phyloP scores from a whole-genome alignment of 53 echinoderm and acorn worm genomes.

The Arbacia lixula region DNA sequence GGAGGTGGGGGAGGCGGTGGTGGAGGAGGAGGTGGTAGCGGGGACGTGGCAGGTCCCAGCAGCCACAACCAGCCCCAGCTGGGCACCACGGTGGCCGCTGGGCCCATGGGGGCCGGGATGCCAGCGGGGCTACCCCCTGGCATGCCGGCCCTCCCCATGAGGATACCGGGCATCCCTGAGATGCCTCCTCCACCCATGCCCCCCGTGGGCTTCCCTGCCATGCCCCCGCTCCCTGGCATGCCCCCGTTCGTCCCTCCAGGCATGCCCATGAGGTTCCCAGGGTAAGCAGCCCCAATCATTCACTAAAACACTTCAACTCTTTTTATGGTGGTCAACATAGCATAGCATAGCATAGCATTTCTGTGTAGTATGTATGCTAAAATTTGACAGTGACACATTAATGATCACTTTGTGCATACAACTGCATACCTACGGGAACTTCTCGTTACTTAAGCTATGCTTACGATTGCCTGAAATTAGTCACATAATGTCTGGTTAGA shows the following conservation, averaged over 20 bases:
- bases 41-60: slow-evolving; percentile 63
- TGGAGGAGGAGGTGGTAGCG: neutral
- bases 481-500: too few species aligned
- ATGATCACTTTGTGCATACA: too few species aligned
- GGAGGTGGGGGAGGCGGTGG: slow-evolving; percentile 18
- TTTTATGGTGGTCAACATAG: too few species aligned
- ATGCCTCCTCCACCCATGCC: slow-evolving; percentile 96
- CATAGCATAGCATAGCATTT: too few species aligned
- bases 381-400: too few species aligned
- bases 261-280: slow-evolving; percentile 75
- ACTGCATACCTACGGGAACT: too few species aligned
- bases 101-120: slow-evolving; percentile 59
- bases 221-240: slow-evolving; percentile 82
- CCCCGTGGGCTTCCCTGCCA: slow-evolving; percentile 71
- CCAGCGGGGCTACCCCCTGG: slow-evolving; percentile 63
- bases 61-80: slow-evolving; percentile 52
- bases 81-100: slow-evolving; percentile 40
- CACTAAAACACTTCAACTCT: too few species aligned
- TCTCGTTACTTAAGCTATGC: too few species aligned
- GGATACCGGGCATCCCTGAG: slow-evolving; percentile 69
- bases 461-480: too few species aligned
- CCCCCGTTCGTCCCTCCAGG: slow-evolving; percentile 68
- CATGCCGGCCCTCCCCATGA: slow-evolving; percentile 57
- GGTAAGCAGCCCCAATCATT: too few species aligned
- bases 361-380: too few species aligned